phyloP scores from a whole-genome alignment of 1,140 invertebrate species.

The Zaprionus tsacasi region DNA sequence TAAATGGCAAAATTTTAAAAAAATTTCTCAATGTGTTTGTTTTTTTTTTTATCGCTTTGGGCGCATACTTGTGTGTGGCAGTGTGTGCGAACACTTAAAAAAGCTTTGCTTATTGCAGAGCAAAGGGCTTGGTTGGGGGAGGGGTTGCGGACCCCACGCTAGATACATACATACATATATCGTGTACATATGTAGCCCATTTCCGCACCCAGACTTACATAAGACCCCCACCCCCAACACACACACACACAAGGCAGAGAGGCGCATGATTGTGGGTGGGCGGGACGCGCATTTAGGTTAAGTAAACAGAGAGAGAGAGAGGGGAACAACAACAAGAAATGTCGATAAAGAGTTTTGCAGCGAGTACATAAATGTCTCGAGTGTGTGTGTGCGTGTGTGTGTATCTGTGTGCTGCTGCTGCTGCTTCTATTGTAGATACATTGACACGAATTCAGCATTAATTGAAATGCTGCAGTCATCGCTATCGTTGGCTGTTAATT shows the following conservation, averaged over 20 bases:
- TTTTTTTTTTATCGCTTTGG: neutral
- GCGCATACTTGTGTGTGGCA: constrained; percentile 14
- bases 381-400: constrained; percentile 30
- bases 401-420: constrained; percentile 27
- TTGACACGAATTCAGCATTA: constrained; percentile 73
- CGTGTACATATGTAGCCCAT: constrained; percentile 65
- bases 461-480: constrained; percentile 81
- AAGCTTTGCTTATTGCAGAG: constrained; percentile 66
- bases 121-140: constrained; percentile 32
- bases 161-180: constrained; percentile 8
- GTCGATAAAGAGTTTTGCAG: constrained; percentile 63
- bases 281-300: constrained; percentile 66
- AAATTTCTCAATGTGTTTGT: constrained; percentile 32
- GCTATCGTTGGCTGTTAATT: constrained; percentile 70
- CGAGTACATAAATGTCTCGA: constrained; percentile 12
- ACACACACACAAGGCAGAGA: neutral
- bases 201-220: constrained; percentile 74
- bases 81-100: constrained; percentile 55
- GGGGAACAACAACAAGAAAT: constrained; percentile 42
- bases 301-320: constrained; percentile 57
- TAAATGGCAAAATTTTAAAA: constrained; percentile 83
- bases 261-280: neutral
- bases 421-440: constrained; percentile 28
- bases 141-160: neutral
- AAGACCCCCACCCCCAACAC: constrained; percentile 25